phyloP scores from a whole-genome alignment of 2,888 invertebrate genomes.

The Andricus curvator region DNA sequence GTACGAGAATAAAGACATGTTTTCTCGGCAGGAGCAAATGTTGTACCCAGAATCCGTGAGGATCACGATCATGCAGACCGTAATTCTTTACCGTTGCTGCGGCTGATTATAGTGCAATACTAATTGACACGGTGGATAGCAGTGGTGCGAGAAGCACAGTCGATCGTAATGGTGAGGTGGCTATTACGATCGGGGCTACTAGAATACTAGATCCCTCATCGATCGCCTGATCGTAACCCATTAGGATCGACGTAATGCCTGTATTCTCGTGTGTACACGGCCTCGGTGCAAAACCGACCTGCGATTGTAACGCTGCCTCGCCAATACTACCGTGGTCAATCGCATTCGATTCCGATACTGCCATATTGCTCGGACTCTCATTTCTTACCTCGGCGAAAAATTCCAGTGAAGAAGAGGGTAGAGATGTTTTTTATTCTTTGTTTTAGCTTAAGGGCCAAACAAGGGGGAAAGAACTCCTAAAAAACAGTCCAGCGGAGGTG shows the following conservation, averaged over 20 bases:
- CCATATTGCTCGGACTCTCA: background rate
- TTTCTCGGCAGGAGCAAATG: background rate
- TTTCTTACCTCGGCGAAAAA: background rate
- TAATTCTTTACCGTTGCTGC: conserved; percentile 49
- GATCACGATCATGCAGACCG: conserved; percentile 42
- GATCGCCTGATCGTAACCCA: conserved; percentile 45
- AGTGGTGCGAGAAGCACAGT: conserved; percentile 39
- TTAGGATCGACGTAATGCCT: conserved; percentile 42
- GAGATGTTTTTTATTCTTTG: background rate
- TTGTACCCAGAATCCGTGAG: conserved; percentile 22
- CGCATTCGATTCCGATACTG: conserved; percentile 25
- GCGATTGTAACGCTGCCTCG: conserved; percentile 25
- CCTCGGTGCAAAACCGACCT: conserved; percentile 26
- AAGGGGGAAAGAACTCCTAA: too few relatives aligned
- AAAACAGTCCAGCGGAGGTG: too few relatives aligned
- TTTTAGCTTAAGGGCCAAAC: background rate
- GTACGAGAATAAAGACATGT: background rate
- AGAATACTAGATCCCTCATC: conserved; percentile 46
- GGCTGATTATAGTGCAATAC: conserved; percentile 42
- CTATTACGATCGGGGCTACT: conserved; percentile 43
- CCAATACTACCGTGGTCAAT: conserved; percentile 36
- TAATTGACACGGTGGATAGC: conserved; percentile 44
- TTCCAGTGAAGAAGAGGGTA: background rate
- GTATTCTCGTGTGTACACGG: conserved; percentile 42
- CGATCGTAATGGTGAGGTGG: conserved; percentile 46